These are phyloP conservation scores for Helobdella robusta DNA, from an alignment of 2,888 invertebrate species.

Conservation along the genomic window DNA sequence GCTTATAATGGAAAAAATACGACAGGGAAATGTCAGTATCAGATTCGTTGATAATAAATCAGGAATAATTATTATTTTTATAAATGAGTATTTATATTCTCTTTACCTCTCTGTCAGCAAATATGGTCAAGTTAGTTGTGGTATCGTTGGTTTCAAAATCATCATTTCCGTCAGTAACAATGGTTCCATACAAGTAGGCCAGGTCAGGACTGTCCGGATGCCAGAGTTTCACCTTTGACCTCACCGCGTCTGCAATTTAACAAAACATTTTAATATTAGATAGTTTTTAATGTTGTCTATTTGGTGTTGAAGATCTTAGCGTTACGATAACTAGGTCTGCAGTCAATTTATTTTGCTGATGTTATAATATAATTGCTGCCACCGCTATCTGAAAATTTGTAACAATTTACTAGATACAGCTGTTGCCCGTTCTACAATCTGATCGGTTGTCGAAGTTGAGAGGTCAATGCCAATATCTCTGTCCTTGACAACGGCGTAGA, in stretches of 20 bases:
- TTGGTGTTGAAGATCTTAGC: no score
- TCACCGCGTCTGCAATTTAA: conserved; percentile 40
- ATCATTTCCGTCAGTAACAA: conserved; percentile 48
- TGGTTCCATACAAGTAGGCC: conserved; percentile 48
- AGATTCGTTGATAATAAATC: no score
- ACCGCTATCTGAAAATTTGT: no score
- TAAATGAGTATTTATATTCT: no score
- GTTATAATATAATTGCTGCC: no score
- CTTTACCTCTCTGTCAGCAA: conserved; percentile 48
- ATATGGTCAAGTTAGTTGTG: conserved; percentile 45
- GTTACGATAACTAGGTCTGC: no score
- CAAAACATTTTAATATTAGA: no score
- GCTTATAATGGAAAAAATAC: no score
- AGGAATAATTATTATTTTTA: no score
- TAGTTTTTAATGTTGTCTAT: no score
- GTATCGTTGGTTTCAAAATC: conserved; percentile 30
- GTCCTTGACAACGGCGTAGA: conserved; percentile 46
- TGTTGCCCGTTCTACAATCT: conserved; percentile 30
- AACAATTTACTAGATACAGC: conserved; percentile 30
- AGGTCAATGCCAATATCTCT: conserved; percentile 39
- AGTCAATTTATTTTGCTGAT: no score
- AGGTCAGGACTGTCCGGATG: conserved; percentile 45
- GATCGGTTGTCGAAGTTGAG: conserved; percentile 25
- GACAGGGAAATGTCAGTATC: no score
- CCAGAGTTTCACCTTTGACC: conserved; percentile 36